Base-by-base conservation (phyloP, 1,140 invertebrate species). In the Bacillus rossius region DNA sequence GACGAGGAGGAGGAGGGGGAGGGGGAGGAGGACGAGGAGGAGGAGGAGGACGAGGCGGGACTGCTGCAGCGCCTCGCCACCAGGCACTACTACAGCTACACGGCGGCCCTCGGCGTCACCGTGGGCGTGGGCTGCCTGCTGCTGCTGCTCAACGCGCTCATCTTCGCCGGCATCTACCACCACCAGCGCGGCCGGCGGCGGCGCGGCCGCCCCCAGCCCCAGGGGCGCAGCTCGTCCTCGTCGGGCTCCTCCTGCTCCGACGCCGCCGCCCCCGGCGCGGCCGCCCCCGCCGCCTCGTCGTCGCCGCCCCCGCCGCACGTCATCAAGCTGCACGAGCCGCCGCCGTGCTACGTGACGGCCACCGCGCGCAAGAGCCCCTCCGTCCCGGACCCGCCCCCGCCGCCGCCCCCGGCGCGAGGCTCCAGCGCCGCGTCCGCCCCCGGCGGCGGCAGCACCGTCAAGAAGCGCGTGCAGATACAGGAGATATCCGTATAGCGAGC, bases 101-200 rank as follows among this genome's bases (percentile, higher is more conserved):
- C 88, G 0, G 88, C 89, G 1, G 89, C 89, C 8, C 77, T 94
- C n/a, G 88, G 85, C 13, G 86, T 94, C n/a, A 94, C 91, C 0
- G 87, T 94, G 13, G 89, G 91, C 1, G 85, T 94, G 17, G 92
- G 92, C 1, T 92, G 91, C 68, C 87, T 91, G 42, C 79, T 96
- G 3, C 77, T 96, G 3, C 81, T 93, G 2, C 79, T 95, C 13
- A 94, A 96, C 73, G 83, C 93, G 72, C 75, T 94, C 42, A 88
- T 94, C 49, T 94, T 94, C 67, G 88, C 89, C 2, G 91, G 88
- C 45, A 89, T 94, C 57, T 94, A 92, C 71, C 90, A 92, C 67
- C 89, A 92, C 66, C 75, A 88, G 34, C 84, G 89, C 57, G 69
- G 80, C 4, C 77, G 79, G 54, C 65, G 71, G 10, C 57, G 65